phyloP scores from a whole-genome alignment of 2,888 invertebrate genomes.

The Acheta domesticus region DNA sequence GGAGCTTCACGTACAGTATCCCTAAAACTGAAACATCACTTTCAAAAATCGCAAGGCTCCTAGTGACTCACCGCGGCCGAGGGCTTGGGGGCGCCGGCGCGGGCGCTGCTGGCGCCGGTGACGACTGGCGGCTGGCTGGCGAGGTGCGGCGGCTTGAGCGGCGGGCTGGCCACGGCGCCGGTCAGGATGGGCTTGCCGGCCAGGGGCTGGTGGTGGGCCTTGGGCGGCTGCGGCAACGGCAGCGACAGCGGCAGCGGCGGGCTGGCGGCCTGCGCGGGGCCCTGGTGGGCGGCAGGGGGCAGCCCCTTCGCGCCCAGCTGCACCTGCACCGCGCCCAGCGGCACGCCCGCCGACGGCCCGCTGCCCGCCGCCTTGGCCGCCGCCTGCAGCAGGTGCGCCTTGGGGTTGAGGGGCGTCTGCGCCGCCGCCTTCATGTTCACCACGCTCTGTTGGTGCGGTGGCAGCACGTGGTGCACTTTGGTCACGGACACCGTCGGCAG shows the following conservation, averaged over 20 bases:
- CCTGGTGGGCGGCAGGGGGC: conserved; percentile 10
- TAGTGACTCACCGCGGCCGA: conserved; percentile 22
- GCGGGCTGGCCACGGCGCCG: conserved; percentile 55
- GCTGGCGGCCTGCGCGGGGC: not conserved
- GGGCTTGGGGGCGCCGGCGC: conserved; percentile 39
- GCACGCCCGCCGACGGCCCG: not conserved
- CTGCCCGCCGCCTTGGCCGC: conserved; percentile 38
- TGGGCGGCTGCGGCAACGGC: conserved; percentile 39
- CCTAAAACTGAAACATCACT: too few relatives aligned
- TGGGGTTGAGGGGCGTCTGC: conserved; percentile 46
- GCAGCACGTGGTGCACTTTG: not conserved
- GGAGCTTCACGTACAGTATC: too few relatives aligned
- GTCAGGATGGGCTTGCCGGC: conserved; percentile 38
- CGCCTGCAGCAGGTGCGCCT: conserved; percentile 48
- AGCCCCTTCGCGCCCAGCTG: not conserved
- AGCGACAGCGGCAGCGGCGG: not conserved
- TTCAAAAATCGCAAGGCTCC: too few relatives aligned
- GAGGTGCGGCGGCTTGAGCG: conserved; percentile 50
- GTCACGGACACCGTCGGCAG: conserved; percentile 5
- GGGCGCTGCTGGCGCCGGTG: conserved; percentile 46
- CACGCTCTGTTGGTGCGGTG: not conserved
- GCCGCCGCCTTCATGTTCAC: conserved; percentile 41
- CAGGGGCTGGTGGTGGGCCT: conserved; percentile 38
- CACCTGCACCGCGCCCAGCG: not conserved
- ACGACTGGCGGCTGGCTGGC: conserved; percentile 50